Percentiles rank a stretch among this genome's conserved stretches.
Evolutionary conservation across 2,797 vertebrate species (phyloP).

Genomic region (Hoplostethus atlanticus): DNA sequence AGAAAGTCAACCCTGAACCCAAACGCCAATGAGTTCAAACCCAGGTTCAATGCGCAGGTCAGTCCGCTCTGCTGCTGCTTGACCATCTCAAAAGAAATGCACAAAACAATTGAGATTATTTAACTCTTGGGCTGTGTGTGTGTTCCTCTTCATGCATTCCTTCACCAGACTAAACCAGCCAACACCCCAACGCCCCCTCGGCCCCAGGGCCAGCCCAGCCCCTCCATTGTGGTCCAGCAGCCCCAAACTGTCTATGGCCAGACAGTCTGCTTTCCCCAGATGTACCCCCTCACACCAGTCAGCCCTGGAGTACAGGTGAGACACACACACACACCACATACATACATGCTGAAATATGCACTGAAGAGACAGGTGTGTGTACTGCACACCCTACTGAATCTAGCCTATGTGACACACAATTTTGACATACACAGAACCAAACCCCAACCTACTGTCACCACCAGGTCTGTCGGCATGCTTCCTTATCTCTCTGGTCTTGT

Average conservation of each 20-base stretch:
- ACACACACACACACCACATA: constrained; percentile 11
- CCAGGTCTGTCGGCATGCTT: constrained; percentile 11
- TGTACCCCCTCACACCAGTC: constrained; percentile 96
- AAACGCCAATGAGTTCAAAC: constrained; percentile 99
- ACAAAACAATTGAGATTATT: not conserved
- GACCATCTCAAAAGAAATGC: not conserved
- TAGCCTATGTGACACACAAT: not conserved
- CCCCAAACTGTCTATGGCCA: constrained; percentile 94
- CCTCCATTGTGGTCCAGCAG: constrained; percentile 96
- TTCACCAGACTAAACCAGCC: constrained; percentile 93
- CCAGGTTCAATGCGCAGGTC: constrained; percentile 94
- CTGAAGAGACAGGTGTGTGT: not conserved
- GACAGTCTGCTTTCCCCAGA: constrained; percentile 97
- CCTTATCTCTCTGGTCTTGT: not conserved
- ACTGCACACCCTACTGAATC: not conserved
- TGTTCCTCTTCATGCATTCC: not conserved
- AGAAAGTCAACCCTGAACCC: constrained; percentile 98
- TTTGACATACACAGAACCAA: too few relatives aligned
- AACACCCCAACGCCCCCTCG: constrained; percentile 96
- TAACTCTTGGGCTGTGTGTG: too few relatives aligned
- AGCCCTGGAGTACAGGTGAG: constrained; percentile 98
- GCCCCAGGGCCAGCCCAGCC: constrained; percentile 97
- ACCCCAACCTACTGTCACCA: constrained; percentile 4
- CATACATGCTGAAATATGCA: not conserved
- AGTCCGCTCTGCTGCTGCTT: constrained; percentile 46